Conservation (phyloP, 2,113 vertebrate species). For the Tragulus kanchil region DNA sequence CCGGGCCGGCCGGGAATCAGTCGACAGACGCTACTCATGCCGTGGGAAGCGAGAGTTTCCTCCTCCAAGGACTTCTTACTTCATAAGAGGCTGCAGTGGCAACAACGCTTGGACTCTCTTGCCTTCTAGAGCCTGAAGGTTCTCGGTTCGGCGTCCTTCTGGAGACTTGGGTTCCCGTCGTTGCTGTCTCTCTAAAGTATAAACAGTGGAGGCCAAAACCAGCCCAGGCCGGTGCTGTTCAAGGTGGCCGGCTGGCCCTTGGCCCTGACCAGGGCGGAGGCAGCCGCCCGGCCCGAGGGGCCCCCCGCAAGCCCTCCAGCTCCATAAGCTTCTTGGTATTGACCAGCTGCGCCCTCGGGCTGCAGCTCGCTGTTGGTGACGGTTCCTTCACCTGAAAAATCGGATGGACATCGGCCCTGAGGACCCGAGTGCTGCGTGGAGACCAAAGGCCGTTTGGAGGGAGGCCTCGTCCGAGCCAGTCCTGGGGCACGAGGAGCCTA, state of each 20-base stretch:
- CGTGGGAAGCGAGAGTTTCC: neutral
- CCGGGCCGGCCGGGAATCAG: neutral
- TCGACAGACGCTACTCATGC: neutral
- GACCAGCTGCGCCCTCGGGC: neutral
- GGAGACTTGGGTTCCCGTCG: neutral
- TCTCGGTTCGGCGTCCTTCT: neutral
- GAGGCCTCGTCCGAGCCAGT: neutral
- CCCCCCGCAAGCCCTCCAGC: neutral
- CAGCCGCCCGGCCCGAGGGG: accelerated
- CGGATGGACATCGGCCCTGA: neutral
- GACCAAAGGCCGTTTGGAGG: neutral
- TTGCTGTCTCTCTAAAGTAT: neutral
- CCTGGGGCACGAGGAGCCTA: neutral
- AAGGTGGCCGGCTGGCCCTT: neutral
- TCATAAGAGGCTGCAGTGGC: neutral
- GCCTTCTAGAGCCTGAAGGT: neutral
- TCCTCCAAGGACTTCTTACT: neutral
- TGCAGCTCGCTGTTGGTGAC: neutral
- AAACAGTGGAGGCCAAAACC: neutral
- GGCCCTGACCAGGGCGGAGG: neutral
- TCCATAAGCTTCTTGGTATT: neutral
- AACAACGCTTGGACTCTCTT: neutral
- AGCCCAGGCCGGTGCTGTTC: neutral
- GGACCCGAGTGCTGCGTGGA: neutral
- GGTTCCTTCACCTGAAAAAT: neutral